phyloP scores from a whole-genome alignment of 2,113 vertebrate species.

The Egretta garzetta region DNA sequence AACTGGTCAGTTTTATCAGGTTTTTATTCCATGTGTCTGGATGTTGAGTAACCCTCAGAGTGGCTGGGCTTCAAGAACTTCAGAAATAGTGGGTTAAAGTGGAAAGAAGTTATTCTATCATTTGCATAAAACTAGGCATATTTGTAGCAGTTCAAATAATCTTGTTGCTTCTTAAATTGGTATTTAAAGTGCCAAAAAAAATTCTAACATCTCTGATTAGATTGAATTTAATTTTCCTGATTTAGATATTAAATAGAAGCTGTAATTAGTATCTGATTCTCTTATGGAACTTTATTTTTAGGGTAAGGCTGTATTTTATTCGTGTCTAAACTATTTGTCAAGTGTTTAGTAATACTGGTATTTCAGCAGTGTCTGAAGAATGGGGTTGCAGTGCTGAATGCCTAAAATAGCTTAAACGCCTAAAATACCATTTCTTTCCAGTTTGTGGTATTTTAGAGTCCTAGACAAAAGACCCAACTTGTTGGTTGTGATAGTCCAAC shows the following conservation, averaged over 20 bases:
- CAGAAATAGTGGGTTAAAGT: not conserved
- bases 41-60: not conserved
- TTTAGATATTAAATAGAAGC: conserved; percentile 59
- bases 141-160: conserved; percentile 42
- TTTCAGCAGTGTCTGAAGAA: not conserved
- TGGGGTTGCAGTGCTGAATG: not conserved
- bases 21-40: not conserved
- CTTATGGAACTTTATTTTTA: conserved; percentile 65
- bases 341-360: not conserved
- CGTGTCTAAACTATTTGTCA: not conserved
- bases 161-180: conserved; percentile 39
- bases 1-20: not conserved
- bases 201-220: conserved; percentile 62
- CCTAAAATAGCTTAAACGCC: not conserved
- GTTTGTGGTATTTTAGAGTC: not conserved
- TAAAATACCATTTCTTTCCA: not conserved
- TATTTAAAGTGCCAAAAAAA: conserved; percentile 48
- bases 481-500: not conserved
- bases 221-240: conserved; percentile 63
- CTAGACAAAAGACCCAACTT: not conserved
- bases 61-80: not conserved
- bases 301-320: not conserved
- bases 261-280: conserved; percentile 56
- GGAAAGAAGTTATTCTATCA: not conserved
- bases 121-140: conserved; percentile 40